phyloP scores from a whole-genome alignment of 2,797 vertebrate genomes.

The Oceanodroma leucorhoa region DNA sequence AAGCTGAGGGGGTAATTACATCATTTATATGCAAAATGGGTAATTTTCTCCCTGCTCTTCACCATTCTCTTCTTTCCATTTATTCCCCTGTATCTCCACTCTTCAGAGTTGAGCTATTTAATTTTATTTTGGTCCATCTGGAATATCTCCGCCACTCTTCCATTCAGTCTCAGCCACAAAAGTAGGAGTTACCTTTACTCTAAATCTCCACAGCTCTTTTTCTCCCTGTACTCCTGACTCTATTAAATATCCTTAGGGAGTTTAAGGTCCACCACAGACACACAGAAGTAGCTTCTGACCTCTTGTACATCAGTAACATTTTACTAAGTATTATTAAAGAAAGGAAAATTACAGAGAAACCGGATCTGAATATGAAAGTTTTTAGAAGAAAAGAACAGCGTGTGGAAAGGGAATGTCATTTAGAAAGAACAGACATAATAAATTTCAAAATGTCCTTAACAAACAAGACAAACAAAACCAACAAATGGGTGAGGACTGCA shows the following conservation, averaged over 20 bases:
- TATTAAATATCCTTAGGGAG: not conserved
- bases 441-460: not conserved
- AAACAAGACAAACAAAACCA: not conserved
- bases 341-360: not conserved
- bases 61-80: constrained; percentile 62
- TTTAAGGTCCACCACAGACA: not conserved
- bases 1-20: constrained; percentile 73
- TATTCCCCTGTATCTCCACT: constrained; percentile 49
- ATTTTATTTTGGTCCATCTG: constrained; percentile 59
- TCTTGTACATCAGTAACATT: not conserved
- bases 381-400: not conserved
- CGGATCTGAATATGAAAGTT: not conserved
- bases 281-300: not conserved
- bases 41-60: constrained; percentile 63
- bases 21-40: constrained; percentile 73
- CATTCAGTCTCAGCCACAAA: not conserved
- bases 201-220: not conserved
- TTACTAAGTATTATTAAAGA: not conserved
- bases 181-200: constrained; percentile 4
- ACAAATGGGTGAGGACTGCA: not conserved
- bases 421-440: not conserved
- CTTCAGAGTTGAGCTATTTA: constrained; percentile 58
- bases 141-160: constrained; percentile 30
- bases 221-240: not conserved
- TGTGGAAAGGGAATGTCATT: not conserved